These are phyloP conservation scores for Ameiurus melas DNA, from an alignment of 2,113 vertebrate species.

Conservation along the genomic window DNA sequence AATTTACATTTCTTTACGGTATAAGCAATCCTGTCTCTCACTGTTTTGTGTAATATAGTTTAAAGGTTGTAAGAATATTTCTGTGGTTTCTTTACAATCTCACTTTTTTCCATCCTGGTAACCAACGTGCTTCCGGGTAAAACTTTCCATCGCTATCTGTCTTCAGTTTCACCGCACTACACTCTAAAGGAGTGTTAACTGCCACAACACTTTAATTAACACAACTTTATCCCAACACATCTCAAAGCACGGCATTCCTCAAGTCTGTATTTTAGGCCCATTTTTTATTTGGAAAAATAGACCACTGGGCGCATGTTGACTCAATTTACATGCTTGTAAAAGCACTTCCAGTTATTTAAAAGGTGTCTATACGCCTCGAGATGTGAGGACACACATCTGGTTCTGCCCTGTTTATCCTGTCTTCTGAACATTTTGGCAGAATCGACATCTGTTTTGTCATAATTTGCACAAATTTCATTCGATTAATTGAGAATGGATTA, in stretches of 20 bases:
- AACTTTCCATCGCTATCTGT: constrained; percentile 7
- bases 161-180: neutral
- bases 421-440: neutral
- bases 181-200: neutral
- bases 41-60: neutral
- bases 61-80: neutral
- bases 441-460: neutral
- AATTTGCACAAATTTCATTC: neutral
- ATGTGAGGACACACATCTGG: constrained; percentile 36
- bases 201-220: constrained; percentile 3
- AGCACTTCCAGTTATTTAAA: constrained; percentile 34
- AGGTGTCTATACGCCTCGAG: constrained; percentile 15
- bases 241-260: constrained; percentile 3
- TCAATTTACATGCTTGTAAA: constrained; percentile 24
- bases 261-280: neutral
- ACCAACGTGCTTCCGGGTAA: neutral
- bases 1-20: neutral
- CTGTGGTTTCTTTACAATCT: neutral
- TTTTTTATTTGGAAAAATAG: constrained; percentile 41
- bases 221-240: neutral
- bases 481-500: neutral
- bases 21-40: neutral
- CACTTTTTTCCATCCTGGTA: neutral
- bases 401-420: constrained; percentile 16
- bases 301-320: constrained; percentile 19